Evolutionary conservation across 2,797 vertebrate species (phyloP).

Genomic region (Erithacus rubecula): DNA sequence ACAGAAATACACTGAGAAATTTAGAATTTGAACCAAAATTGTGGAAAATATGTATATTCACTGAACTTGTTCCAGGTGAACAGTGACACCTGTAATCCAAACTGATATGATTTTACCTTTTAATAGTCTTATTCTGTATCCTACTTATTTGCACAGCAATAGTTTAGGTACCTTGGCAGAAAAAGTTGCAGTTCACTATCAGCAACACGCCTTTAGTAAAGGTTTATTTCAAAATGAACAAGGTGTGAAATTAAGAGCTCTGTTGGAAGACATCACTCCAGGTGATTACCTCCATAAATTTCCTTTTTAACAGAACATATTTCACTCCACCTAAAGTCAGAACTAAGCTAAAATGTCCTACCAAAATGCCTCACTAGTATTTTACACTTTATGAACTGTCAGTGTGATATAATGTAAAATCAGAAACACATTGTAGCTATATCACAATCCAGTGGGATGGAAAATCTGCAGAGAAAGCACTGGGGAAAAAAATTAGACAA

Average conservation of each 20-base stretch:
- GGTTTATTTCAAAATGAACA: neutral
- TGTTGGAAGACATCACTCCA: conserved; percentile 4
- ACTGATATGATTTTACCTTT: neutral
- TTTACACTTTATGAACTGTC: conserved; percentile 49
- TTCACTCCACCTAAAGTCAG: conserved; percentile 14
- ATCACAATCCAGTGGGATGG: neutral
- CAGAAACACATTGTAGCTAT: conserved; percentile 17
- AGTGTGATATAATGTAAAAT: conserved; percentile 24
- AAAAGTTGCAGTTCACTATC: neutral
- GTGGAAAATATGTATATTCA: neutral
- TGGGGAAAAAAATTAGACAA: neutral
- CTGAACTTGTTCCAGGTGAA: neutral
- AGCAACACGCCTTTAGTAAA: neutral
- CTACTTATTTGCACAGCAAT: neutral
- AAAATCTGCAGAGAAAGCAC: conserved; percentile 35
- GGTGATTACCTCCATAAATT: conserved; percentile 26
- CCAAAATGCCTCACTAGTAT: neutral
- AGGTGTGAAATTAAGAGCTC: conserved; percentile 21
- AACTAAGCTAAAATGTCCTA: conserved; percentile 33
- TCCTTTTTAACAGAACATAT: conserved; percentile 1
- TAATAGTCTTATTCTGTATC: neutral
- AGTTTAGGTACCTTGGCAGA: neutral
- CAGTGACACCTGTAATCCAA: neutral
- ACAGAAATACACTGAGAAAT: neutral
- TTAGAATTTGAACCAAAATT: neutral